Percentiles rank a stretch among this genome's conserved stretches.
phyloP scores from a whole-genome alignment of 2,113 vertebrate genomes.

The Rhabdomys dilectus region DNA sequence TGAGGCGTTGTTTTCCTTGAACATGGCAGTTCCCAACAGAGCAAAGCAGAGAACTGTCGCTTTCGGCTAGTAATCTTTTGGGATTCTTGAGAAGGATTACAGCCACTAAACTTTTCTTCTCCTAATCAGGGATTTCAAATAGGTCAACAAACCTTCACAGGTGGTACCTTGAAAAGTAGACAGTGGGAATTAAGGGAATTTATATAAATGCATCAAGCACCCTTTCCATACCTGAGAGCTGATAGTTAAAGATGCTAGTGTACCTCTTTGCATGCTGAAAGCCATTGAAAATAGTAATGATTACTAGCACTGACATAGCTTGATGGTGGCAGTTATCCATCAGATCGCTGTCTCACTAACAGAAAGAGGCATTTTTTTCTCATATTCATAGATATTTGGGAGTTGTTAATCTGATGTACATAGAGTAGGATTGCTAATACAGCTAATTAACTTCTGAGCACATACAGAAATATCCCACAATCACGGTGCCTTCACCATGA shows the following conservation, averaged over 20 bases:
- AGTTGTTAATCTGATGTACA: slow-evolving; percentile 30
- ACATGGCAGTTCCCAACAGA: background rate
- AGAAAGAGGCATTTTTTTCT: background rate
- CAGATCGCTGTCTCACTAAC: background rate
- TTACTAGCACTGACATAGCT: background rate
- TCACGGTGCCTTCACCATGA: background rate
- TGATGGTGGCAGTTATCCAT: background rate
- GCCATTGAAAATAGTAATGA: background rate
- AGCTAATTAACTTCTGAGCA: slow-evolving; percentile 64
- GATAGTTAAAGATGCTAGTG: background rate
- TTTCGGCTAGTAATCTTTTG: slow-evolving; percentile 5
- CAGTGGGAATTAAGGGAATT: background rate
- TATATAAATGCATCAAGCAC: background rate
- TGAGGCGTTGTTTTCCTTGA: background rate
- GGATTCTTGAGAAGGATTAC: background rate
- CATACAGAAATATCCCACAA: background rate
- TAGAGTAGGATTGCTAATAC: background rate
- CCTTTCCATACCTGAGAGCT: background rate
- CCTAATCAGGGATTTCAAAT: background rate
- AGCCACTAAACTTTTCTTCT: background rate
- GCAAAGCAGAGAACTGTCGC: background rate
- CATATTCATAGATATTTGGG: background rate
- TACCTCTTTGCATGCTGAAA: background rate
- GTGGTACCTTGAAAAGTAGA: background rate
- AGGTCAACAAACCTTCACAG: background rate